Evolutionary conservation across 2,888 invertebrate species (phyloP).

Genomic region (Exephanes ischioxanthus): DNA sequence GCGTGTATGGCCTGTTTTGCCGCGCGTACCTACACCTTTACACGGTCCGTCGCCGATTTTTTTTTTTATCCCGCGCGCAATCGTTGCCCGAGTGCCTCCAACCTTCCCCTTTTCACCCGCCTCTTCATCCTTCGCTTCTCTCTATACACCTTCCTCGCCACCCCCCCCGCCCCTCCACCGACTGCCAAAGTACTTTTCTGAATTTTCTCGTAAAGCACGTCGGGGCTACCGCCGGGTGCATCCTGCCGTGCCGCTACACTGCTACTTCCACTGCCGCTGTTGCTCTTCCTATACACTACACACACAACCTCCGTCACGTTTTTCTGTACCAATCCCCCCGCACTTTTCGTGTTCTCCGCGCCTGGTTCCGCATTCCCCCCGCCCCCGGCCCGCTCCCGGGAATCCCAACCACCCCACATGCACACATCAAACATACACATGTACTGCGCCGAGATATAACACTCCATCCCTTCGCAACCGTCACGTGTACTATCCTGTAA

Average conservation of each 20-base stretch:
- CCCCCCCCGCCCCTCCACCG: conserved; percentile 35
- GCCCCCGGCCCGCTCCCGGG: not conserved
- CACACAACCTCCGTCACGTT: not conserved
- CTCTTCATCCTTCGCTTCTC: conserved; percentile 49
- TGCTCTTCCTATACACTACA: conserved; percentile 37
- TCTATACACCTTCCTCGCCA: conserved; percentile 46
- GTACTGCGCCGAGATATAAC: conserved; percentile 5
- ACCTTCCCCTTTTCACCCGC: conserved; percentile 41
- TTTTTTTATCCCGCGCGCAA: conserved; percentile 41
- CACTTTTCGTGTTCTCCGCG: conserved; percentile 23
- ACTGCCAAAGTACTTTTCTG: conserved; percentile 66
- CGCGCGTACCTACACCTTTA: conserved; percentile 10
- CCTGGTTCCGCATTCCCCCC: conserved; percentile 23
- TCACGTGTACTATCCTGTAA: conserved; percentile 23
- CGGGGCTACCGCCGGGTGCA: conserved; percentile 41
- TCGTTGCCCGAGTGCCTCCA: conserved; percentile 44
- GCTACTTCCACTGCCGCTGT: conserved; percentile 33
- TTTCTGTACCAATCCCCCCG: conserved; percentile 25
- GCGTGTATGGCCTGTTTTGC: conserved; percentile 7
- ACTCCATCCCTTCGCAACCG: conserved; percentile 21
- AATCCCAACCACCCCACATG: conserved; percentile 8
- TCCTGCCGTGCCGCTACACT: conserved; percentile 33
- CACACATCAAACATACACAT: not conserved
- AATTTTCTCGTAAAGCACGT: conserved; percentile 63
- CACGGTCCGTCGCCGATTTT: conserved; percentile 49